These are phyloP conservation scores for Oryzias dopingdopingensis DNA, from an alignment of 2,797 vertebrate species.

Conservation along the genomic window DNA sequence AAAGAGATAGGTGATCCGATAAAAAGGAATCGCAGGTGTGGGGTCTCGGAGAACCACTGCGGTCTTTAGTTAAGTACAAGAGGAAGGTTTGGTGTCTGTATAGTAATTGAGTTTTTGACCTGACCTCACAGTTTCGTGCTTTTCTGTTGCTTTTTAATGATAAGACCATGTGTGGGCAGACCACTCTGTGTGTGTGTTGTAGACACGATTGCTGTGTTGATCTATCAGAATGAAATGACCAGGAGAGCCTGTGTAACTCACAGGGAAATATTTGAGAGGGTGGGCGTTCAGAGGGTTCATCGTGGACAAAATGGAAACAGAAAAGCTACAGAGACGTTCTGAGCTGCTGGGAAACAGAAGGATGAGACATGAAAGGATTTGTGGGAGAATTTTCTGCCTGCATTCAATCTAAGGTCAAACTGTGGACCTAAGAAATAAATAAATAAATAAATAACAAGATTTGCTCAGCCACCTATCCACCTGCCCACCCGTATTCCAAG, in stretches of 20 bases:
- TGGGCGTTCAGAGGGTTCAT: constrained; percentile 54
- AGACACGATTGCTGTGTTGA: constrained; percentile 55
- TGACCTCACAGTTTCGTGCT: constrained; percentile 56
- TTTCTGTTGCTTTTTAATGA: constrained; percentile 64
- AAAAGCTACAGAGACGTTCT: constrained; percentile 43
- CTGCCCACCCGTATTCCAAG: constrained; percentile 53
- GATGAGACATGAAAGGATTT: constrained; percentile 48
- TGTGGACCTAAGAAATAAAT: constrained; percentile 34
- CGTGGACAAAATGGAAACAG: constrained; percentile 50
- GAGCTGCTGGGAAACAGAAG: constrained; percentile 44
- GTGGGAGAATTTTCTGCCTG: constrained; percentile 29
- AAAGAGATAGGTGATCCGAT: constrained; percentile 40
- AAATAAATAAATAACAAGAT: constrained; percentile 24
- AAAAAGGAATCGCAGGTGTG: constrained; percentile 36
- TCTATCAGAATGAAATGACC: constrained; percentile 58
- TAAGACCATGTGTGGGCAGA: constrained; percentile 71
- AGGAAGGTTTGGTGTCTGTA: constrained; percentile 39
- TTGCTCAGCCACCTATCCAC: constrained; percentile 20
- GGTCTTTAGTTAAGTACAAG: constrained; percentile 15
- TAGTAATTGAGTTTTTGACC: constrained; percentile 71
- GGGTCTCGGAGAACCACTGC: constrained; percentile 36
- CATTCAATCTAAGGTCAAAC: constrained; percentile 42
- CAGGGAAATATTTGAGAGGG: constrained; percentile 54
- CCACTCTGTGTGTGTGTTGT: constrained; percentile 30
- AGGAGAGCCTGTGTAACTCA: constrained; percentile 52